Evolutionary conservation across 2,797 vertebrate genomes (phyloP).

Genomic region (Artibeus lituratus): DNA sequence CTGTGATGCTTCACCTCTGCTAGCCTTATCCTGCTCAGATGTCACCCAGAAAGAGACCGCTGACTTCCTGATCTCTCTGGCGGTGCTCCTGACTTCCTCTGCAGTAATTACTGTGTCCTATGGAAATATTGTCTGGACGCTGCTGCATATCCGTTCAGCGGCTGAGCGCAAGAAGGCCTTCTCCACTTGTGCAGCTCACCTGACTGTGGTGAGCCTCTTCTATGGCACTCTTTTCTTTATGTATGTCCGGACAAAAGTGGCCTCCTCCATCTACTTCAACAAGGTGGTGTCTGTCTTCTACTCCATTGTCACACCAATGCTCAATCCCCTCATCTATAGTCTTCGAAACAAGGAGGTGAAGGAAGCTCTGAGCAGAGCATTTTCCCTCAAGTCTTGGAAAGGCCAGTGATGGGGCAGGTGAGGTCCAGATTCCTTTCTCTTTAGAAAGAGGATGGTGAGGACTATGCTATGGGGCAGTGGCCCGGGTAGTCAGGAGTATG

Average conservation of each 20-base stretch:
- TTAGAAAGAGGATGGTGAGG: neutral
- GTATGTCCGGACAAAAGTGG: conserved; percentile 60
- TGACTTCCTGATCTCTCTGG: conserved; percentile 55
- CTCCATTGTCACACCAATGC: conserved; percentile 71
- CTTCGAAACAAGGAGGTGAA: conserved; percentile 74
- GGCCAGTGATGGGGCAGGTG: neutral
- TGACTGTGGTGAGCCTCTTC: conserved; percentile 69
- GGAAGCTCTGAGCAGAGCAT: conserved; percentile 34
- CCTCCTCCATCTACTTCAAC: conserved; percentile 67
- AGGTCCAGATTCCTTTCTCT: too few relatives aligned
- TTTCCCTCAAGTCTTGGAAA: conserved; percentile 10
- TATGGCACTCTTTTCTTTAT: conserved; percentile 75
- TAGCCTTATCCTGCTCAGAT: conserved; percentile 62
- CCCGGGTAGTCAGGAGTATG: neutral
- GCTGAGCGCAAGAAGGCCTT: conserved; percentile 67
- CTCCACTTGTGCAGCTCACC: conserved; percentile 73
- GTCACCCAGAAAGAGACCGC: conserved; percentile 35
- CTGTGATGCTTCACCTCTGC: conserved; percentile 37
- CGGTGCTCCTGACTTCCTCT: conserved; percentile 40
- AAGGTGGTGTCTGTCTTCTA: conserved; percentile 79
- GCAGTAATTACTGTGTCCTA: conserved; percentile 60
- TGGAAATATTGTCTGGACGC: conserved; percentile 39
- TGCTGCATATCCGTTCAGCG: conserved; percentile 26
- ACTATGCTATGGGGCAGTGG: neutral
- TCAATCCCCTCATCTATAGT: conserved; percentile 76